These are phyloP conservation scores for Manis crassicaudata DNA, from an alignment of 2,797 vertebrate species.

Conservation along the genomic window DNA sequence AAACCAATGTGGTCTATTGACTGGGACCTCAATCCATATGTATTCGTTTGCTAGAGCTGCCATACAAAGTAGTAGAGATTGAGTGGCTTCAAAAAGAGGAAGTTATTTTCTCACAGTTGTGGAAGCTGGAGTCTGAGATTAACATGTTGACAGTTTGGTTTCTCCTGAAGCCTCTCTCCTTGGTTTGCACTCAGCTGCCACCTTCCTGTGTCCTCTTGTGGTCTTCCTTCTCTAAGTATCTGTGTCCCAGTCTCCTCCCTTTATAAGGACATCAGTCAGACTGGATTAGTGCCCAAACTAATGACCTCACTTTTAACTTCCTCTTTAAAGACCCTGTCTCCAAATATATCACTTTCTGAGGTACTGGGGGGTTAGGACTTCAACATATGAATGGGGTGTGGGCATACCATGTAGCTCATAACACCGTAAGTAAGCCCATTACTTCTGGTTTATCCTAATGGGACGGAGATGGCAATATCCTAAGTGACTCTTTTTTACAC, in stretches of 20 bases:
- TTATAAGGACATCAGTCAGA: background rate
- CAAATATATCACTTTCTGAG: slow-evolving; percentile 30
- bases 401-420: background rate
- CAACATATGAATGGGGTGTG: background rate
- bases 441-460: slow-evolving; percentile 5
- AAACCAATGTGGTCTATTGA: slow-evolving; percentile 21
- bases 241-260: background rate
- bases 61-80: background rate
- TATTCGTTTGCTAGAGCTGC: background rate
- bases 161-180: background rate
- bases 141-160: background rate
- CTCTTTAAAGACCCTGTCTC: background rate
- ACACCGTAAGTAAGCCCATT: background rate
- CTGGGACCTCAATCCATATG: background rate
- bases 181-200: background rate
- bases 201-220: background rate
- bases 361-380: background rate
- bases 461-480: background rate
- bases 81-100: background rate
- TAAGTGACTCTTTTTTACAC: slow-evolving; percentile 25
- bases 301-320: slow-evolving; percentile 20
- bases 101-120: slow-evolving; percentile 29
- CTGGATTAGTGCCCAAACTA: background rate
- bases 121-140: background rate
- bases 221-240: background rate